Conservation (phyloP, 2,888 invertebrate genomes). For the Conistra vaccinii region DNA sequence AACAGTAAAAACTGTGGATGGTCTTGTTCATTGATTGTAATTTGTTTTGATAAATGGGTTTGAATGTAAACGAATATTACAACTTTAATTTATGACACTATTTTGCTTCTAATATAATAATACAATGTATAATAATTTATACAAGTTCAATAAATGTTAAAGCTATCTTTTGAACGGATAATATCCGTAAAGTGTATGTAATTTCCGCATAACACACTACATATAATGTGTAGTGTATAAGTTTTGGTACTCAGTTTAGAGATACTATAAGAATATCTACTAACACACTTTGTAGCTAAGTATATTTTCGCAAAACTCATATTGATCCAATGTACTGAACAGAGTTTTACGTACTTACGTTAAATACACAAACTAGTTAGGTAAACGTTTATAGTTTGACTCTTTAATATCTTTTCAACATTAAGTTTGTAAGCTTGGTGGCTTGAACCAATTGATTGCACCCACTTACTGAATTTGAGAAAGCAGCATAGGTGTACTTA, state of each 20-base stretch:
- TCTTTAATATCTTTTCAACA: not conserved
- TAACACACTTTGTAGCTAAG: constrained; percentile 12
- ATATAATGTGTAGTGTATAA: not conserved
- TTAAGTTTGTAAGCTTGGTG: not conserved
- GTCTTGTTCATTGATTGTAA: not conserved
- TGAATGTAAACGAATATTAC: too few species aligned
- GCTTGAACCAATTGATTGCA: not conserved
- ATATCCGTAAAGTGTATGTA: not conserved
- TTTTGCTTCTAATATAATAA: too few species aligned
- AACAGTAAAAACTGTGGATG: not conserved
- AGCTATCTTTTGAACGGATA: not conserved
- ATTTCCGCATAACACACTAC: not conserved
- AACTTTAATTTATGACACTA: too few species aligned
- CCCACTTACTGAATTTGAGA: too few species aligned
- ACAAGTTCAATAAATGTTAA: not conserved
- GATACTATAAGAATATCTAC: not conserved
- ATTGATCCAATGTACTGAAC: constrained; percentile 9
- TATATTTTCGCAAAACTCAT: constrained; percentile 3
- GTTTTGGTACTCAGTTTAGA: not conserved
- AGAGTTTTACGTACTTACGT: constrained; percentile 1
- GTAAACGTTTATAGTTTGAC: not conserved
- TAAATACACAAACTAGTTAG: not conserved
- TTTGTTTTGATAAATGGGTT: too few species aligned
- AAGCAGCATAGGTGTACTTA: not conserved
- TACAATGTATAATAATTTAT: too few species aligned